Evolutionary conservation across 2,888 invertebrate genomes (phyloP), one percentile per base, ranked within the genome.

Genomic region (Drosophila borealis): DNA sequence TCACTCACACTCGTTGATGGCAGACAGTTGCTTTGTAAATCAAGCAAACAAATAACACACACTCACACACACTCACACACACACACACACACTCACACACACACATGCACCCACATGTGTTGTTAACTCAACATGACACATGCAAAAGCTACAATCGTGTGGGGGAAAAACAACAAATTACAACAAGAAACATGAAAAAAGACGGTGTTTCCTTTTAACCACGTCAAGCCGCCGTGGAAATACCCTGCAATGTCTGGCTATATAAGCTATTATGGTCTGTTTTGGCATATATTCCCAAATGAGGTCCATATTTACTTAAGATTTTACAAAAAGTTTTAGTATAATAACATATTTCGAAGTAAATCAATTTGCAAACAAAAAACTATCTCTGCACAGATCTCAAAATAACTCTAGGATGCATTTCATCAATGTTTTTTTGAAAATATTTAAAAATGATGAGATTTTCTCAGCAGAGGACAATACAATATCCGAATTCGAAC

Each of bases 91-190:
- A 14, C 41, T 48, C 10, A 9, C 54, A 39, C 60, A 62, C 55
- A 36, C 39, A 19, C 41, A 42, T 9, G 8, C 50, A 39, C 60
- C 33, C 60, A 63, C 49, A 41, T 73, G 48, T 64, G 59, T 63
- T 65, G 62, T 81, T 80, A 48, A 78, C 66, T 72, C 67, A 65
- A 71, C 64, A 68, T 84, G 80, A 78, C 81, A 81, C 70, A 81
- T 72, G 79, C 70, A 75, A 72, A 78, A 78, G 75, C 71, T 60
- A 56, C 42, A 39, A 53, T 45, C 45, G 44, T 21, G 50, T 19
- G 21, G 11, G 8, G 11, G 6, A 19, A 36, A 13, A 48, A 49
- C 41, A 59, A 34, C 9, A 57, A 65, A 53, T 44, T 44, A 49
- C 46, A 72, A 51, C 21, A 41, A 33, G 39, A 44, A 55, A 44